These are phyloP conservation scores for Catamblyrhynchus diadema DNA, from an alignment of 2,797 vertebrate genomes.

Conservation along the genomic window DNA sequence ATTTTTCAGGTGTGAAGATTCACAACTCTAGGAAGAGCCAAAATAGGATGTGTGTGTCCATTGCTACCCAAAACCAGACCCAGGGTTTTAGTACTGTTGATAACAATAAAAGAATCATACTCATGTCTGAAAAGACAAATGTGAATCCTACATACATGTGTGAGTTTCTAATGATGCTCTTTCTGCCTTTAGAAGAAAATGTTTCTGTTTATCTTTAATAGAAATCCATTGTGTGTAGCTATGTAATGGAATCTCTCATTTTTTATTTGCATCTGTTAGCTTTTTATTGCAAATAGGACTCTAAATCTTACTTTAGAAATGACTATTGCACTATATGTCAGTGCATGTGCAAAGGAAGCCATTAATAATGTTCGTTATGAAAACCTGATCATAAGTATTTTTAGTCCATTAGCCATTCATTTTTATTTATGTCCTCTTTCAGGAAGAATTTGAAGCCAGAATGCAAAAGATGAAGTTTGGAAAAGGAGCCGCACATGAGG, in stretches of 20 bases:
- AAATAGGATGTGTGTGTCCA: background rate
- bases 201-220: conserved; percentile 31
- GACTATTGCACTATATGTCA: conserved; percentile 62
- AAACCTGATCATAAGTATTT: conserved; percentile 79
- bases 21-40: background rate
- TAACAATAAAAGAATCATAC: background rate
- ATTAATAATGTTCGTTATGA: conserved; percentile 78
- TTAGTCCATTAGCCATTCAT: conserved; percentile 77
- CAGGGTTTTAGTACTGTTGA: background rate
- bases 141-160: background rate
- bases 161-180: background rate
- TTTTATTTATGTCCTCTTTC: conserved; percentile 77
- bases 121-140: background rate
- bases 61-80: background rate
- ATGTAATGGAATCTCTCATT: conserved; percentile 47
- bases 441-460: conserved; percentile 69
- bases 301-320: conserved; percentile 79
- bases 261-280: conserved; percentile 72
- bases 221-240: conserved; percentile 26
- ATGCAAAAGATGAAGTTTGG: conserved; percentile 71
- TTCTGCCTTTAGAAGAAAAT: background rate
- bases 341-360: conserved; percentile 54
- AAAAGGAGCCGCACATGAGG: conserved; percentile 57
- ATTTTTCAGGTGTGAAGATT: background rate
- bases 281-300: conserved; percentile 78